Base-by-base conservation (phyloP, 2,797 vertebrate species). In the Florisuga fusca region DNA sequence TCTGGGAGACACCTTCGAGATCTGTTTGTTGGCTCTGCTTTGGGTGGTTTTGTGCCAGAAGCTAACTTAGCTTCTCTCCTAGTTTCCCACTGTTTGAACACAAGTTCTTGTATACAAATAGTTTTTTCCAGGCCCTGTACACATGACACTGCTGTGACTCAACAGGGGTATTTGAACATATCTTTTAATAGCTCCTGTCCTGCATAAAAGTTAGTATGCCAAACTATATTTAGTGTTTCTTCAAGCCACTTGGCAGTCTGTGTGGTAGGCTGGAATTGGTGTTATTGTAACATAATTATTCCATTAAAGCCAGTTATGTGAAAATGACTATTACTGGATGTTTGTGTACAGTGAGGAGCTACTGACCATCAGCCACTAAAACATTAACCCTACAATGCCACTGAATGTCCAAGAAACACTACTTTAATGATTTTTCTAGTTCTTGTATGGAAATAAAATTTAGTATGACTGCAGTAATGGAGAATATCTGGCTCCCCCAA, bases 111-210 rank as follows among this genome's bases (percentile, higher is more conserved):
- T 82, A 38, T 41, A n/a, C 78, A 71, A 38, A 50, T 33, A 36
- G 57, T 9, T 41, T 90, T 90, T 77, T 83, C 64, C 66, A 46
- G 73, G 69, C 43, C 58, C 73, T 27, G 54, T 34, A 2, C 57
- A 19, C 43, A 26, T 79, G 89, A 72, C 33, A 17, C 79, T 88
- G 7, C 58, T 41, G 46, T 91, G 92, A 81, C 82, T 92, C 72
- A 53, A 46, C 26, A 31, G 36, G 71, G 72, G 51, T 33, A 51
- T 90, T 84, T 55, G 78, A 74, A 48, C 13, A 0, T 23, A 17
- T 29, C 89, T 93, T 94, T 92, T 96, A 94, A 94, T 92, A 97
- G 94, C 81, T 89, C 43, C 0, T 53, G 66, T 51, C 78, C 64
- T 72, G 75, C 61, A 6, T 43, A 12, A 64, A 89, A 95, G 75